Percentiles rank a stretch among this genome's conserved stretches.
Conservation (phyloP, 1,140 invertebrate genomes). For the Drosophila kepulauana region DNA sequence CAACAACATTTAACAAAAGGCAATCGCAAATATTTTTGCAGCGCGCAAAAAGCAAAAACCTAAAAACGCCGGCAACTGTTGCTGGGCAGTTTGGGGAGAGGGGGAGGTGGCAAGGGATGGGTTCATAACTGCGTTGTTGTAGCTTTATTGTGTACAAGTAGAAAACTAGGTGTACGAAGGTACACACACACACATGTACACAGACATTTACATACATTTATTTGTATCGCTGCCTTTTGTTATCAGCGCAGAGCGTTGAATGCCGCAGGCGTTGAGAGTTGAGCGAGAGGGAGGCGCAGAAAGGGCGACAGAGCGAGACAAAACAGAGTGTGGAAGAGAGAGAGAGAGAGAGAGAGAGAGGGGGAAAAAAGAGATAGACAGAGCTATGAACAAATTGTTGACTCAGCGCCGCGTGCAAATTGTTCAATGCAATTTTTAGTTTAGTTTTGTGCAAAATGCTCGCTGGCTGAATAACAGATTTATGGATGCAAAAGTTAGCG, state of each 20-base stretch:
- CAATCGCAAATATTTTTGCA: slow-evolving; percentile 57
- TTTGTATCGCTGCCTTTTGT: slow-evolving; percentile 47
- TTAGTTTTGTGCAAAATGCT: slow-evolving; percentile 28
- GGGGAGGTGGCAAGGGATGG: neutral
- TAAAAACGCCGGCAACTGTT: slow-evolving; percentile 31
- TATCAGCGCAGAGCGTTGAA: slow-evolving; percentile 38
- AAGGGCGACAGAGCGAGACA: neutral
- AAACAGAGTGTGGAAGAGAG: neutral
- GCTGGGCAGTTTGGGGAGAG: neutral
- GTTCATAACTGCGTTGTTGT: slow-evolving; percentile 38
- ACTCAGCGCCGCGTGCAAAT: slow-evolving; percentile 66
- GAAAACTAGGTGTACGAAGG: slow-evolving; percentile 33
- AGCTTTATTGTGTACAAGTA: slow-evolving; percentile 41
- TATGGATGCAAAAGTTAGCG: slow-evolving; percentile 48
- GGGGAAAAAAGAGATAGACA: neutral
- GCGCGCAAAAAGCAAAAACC: slow-evolving; percentile 42
- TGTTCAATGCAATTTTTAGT: slow-evolving; percentile 56
- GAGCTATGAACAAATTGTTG: slow-evolving; percentile 69
- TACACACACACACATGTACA: slow-evolving; percentile 21
- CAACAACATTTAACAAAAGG: slow-evolving; percentile 51
- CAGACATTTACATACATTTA: slow-evolving; percentile 8
- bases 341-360: neutral
- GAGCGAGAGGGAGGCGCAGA: neutral
- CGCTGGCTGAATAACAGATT: slow-evolving; percentile 60
- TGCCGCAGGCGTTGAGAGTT: neutral